Evolutionary conservation across 2,888 invertebrate genomes (phyloP).

Genomic region (Troglohyphantes excavatus): DNA sequence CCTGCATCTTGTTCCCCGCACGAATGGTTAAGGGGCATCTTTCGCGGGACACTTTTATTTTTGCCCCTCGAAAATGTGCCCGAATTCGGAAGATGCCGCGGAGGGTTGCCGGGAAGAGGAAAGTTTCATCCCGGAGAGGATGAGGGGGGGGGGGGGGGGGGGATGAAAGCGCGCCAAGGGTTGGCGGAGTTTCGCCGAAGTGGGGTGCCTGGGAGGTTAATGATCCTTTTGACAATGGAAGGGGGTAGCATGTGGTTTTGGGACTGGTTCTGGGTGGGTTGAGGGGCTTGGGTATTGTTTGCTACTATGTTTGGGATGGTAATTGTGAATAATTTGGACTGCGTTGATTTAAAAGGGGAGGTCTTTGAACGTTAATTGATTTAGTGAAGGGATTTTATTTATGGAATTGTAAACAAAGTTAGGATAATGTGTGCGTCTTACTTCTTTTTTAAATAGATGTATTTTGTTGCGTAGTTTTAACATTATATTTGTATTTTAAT

Average conservation of each 20-base stretch:
- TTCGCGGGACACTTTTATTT: conserved; percentile 51
- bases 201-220: conserved; percentile 50
- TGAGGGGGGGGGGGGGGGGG: conserved; percentile 8
- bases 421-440: not conserved
- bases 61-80: conserved; percentile 45
- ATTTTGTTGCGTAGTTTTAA: too few species aligned
- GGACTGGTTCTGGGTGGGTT: not conserved
- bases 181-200: conserved; percentile 8
- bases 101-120: conserved; percentile 7
- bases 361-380: not conserved
- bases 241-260: not conserved
- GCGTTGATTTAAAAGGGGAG: not conserved
- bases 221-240: conserved; percentile 46
- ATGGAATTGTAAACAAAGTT: too few species aligned
- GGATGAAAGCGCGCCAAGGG: conserved; percentile 1
- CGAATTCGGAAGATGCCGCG: not conserved
- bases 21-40: conserved; percentile 15
- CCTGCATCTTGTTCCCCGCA: not conserved
- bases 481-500: too few species aligned
- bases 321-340: not conserved
- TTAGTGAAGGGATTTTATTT: not conserved
- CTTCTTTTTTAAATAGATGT: too few species aligned
- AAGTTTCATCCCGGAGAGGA: conserved; percentile 15
- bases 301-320: not conserved
- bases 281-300: not conserved